Base-by-base conservation (phyloP, 2,888 invertebrate species). In the Parthenolecanium corni region DNA sequence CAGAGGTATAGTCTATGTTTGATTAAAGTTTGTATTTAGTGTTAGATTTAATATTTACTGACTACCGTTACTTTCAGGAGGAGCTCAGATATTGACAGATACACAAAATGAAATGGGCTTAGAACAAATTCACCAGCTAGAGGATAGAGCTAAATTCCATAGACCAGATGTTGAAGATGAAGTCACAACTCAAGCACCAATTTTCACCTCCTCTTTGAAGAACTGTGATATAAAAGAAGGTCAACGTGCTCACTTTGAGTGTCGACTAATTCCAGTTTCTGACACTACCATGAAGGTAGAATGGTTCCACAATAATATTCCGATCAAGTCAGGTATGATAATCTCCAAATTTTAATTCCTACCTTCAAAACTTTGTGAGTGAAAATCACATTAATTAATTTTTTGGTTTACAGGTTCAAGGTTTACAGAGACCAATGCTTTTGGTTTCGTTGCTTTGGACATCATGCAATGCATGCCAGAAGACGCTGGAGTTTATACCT, bases 381-480 rank as follows among this genome's bases (percentile, higher is more conserved):
- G n/a, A n/a, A n/a, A n/a, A n/a, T n/a, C n/a, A n/a, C n/a, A n/a
- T n/a, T 44, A 51, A 25, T n/a, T n/a, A 51, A n/a, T 24, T n/a
- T 51, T 51, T 51, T 51, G 21, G 23, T 5, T n/a, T 46, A 20
- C 64, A 73, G 78, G 95, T 46, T 93, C 94, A 6, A 83, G 97
- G 69, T 97, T 96, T 74, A 89, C 90, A 12, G 92, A 95, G 75
- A 91, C 92, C 9, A 90, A 94, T 72, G 96, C 92, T 75, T 97
- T 98, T 73, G 97, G 97, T 47, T 97, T 93, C 73, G 95, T 96
- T 14, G 92, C 95, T 23, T 78, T 98, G 64, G 97, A 98, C 72
- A 94, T 98, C 69, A 83, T 94, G 79, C 89, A 94, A 69, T 89
- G 92, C 65, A 85, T 94, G 71, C 90, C 95, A 9, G 97, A 97